Percentiles rank a stretch among this genome's conserved stretches.
These are phyloP conservation scores for Megalurothrips usitatus DNA, from an alignment of 2,888 invertebrate species.

Conservation along the genomic window DNA sequence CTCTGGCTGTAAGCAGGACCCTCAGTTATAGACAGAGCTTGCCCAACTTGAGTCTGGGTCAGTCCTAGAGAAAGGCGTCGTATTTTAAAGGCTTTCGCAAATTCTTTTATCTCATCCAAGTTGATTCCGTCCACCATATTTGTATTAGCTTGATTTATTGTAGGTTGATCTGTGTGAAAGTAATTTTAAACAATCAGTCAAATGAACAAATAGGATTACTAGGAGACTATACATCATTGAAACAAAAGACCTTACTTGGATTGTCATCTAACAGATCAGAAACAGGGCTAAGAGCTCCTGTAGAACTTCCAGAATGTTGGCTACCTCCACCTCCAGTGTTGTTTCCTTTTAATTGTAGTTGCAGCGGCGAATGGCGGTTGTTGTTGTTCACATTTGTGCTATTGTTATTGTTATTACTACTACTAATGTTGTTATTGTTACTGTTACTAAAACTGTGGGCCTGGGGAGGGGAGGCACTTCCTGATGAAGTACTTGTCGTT, in stretches of 20 bases:
- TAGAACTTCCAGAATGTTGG: background rate
- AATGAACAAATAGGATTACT: background rate
- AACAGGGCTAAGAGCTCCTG: constrained; percentile 3
- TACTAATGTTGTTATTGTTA: constrained; percentile 34
- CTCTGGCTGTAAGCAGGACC: constrained; percentile 98
- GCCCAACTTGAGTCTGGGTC: constrained; percentile 96
- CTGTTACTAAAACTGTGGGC: constrained; percentile 31
- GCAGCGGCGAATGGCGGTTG: constrained; percentile 45
- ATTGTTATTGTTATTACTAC: constrained; percentile 35
- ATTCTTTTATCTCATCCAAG: constrained; percentile 96
- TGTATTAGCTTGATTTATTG: constrained; percentile 88
- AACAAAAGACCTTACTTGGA: constrained; percentile 34
- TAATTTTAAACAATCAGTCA: constrained; percentile 38
- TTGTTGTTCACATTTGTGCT: constrained; percentile 33
- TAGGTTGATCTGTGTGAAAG: constrained; percentile 70
- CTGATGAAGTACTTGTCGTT: constrained; percentile 54
- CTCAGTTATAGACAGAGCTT: constrained; percentile 91
- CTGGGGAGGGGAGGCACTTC: constrained; percentile 1
- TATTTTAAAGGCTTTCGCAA: constrained; percentile 94
- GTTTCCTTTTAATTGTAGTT: background rate
- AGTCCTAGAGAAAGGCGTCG: constrained; percentile 87
- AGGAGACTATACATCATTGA: background rate
- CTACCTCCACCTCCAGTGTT: background rate
- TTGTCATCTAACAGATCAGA: constrained; percentile 1
- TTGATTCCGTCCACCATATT: constrained; percentile 96